Evolutionary conservation across 2,797 vertebrate species (phyloP), one percentile per base, ranked within the genome.

Genomic region (Xenopus petersii): DNA sequence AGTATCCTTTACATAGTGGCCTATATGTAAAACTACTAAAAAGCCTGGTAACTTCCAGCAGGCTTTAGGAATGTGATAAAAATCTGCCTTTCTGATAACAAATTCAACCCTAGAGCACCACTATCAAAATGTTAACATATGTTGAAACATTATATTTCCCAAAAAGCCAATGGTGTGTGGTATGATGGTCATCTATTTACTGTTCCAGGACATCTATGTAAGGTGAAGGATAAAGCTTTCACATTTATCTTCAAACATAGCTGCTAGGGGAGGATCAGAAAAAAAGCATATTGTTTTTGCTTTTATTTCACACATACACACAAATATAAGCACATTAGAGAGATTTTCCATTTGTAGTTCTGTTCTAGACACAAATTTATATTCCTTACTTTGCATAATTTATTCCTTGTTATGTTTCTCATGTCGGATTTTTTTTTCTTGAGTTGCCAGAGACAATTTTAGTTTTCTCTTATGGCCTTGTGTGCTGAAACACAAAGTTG

Each of bases 321-420:
- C 10, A 47, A 12, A 51, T 10, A 51, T 12, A 56, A 55, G 17
- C 56, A 51, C 65, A 59, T 42, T 24, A 66, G 48, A 71, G 48
- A 62, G 21, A 66, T 21, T 61, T 74, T 71, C 48, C 17, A 11
- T 15, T 71, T 71, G 9, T 71, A 42, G 47, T 56, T 69, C 46
- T 56, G 49, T 76, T 59, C n/a, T 26, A 67, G 63, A 67, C 12
- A 67, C 64, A 71, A 49, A 75, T 75, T 64, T 61, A 42, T 67
- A n/a, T 70, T 67, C 71, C 54, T 46, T 12, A 9, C 24, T 77
- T 77, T 77, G 75, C 69, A 77, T 77, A 65, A 77, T 77, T 76
- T 71, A 77, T 77, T 42, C 55, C 51, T 1, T 24, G 15, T 51
- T 51, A 55, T 49, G 24, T 66, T 54, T 61, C 58, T 70, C 46